Evolutionary conservation across 1,140 invertebrate species (phyloP).

Genomic region (Tenebrio molitor): DNA sequence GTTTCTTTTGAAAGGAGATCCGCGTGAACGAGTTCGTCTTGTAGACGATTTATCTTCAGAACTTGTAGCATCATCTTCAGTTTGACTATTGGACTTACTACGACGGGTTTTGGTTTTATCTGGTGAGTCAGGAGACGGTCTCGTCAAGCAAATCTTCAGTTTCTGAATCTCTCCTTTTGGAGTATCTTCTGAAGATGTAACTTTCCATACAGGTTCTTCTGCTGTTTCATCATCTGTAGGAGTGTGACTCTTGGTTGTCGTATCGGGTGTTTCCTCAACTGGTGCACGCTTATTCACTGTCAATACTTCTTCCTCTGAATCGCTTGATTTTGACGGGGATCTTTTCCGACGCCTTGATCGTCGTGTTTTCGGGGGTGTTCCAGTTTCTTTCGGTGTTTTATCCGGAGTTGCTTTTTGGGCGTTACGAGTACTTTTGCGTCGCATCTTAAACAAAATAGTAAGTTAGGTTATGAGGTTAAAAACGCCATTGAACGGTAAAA

Average conservation of each 20-base stretch:
- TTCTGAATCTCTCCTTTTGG: conserved; percentile 52
- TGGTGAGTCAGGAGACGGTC: conserved; percentile 50
- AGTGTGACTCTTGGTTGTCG: conserved; percentile 43
- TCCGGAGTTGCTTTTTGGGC: conserved; percentile 47
- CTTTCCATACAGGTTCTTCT: conserved; percentile 50
- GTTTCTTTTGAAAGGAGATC: conserved; percentile 52
- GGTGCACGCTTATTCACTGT: conserved; percentile 21
- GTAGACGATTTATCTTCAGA: conserved; percentile 49
- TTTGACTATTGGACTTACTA: conserved; percentile 51
- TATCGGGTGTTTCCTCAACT: conserved; percentile 30
- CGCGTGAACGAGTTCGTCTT: conserved; percentile 48
- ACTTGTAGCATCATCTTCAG: conserved; percentile 48
- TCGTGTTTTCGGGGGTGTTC: conserved; percentile 47
- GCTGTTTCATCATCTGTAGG: conserved; percentile 35
- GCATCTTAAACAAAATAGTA: conserved; percentile 52
- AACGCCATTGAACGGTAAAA: conserved; percentile 10
- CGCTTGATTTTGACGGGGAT: conserved; percentile 50
- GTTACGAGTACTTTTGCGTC: conserved; percentile 52
- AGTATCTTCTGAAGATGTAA: conserved; percentile 42
- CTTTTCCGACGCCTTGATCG: conserved; percentile 51
- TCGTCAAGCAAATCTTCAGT: conserved; percentile 54
- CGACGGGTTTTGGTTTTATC: conserved; percentile 53
- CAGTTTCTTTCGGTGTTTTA: conserved; percentile 48
- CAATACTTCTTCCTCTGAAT: conserved; percentile 50
- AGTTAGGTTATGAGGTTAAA: conserved; percentile 22